Evolutionary conservation across 2,888 invertebrate species (phyloP).

Genomic region (Embidobia sp.): DNA sequence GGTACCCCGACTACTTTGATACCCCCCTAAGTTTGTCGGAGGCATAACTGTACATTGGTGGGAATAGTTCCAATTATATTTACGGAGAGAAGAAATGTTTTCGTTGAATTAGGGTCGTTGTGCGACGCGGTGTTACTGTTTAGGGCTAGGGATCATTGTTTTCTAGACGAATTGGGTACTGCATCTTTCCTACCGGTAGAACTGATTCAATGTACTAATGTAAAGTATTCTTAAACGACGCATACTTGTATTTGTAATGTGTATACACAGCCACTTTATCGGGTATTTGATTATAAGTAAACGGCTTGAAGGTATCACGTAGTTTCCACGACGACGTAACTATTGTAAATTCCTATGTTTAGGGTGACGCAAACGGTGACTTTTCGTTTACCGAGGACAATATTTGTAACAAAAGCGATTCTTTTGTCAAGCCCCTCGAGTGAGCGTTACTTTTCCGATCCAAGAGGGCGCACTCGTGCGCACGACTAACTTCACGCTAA

Average conservation of each 20-base stretch:
- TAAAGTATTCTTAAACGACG: slow-evolving; percentile 31
- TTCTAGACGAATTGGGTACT: slow-evolving; percentile 21
- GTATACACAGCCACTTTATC: slow-evolving; percentile 66
- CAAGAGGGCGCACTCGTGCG: too few species aligned
- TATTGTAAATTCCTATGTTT: slow-evolving; percentile 48
- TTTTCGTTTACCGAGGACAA: not conserved
- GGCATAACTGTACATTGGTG: too few species aligned
- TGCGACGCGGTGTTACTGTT: too few species aligned
- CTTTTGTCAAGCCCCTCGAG: too few species aligned
- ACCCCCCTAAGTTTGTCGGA: too few species aligned
- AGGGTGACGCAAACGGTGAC: slow-evolving; percentile 33
- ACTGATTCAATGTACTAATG: slow-evolving; percentile 36
- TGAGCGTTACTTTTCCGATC: too few species aligned
- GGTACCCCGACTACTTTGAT: too few species aligned
- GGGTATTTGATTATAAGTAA: slow-evolving; percentile 63
- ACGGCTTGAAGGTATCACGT: slow-evolving; percentile 36
- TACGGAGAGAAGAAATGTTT: too few species aligned
- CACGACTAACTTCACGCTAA: slow-evolving; percentile 49
- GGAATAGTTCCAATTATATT: too few species aligned
- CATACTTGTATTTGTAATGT: slow-evolving; percentile 64
- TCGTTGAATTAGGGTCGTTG: too few species aligned
- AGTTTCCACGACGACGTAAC: slow-evolving; percentile 25
- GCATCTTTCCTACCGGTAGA: slow-evolving; percentile 19
- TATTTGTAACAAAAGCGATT: too few species aligned
- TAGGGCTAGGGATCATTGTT: too few species aligned